Evolutionary conservation across 2,888 invertebrate species (phyloP).

Genomic region (Eupithecia insigniata): DNA sequence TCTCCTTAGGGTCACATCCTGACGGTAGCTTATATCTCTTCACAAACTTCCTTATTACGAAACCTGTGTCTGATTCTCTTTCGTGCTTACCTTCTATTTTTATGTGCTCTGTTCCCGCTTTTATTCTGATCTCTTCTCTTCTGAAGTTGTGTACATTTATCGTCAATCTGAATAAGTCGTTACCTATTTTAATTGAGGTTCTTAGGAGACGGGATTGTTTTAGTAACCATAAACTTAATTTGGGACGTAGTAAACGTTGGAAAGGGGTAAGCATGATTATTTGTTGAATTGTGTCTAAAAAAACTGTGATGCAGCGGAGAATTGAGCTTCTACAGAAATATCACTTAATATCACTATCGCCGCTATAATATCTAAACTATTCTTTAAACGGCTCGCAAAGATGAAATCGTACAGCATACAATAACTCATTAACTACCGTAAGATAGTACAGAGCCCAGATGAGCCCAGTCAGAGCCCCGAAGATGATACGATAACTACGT

Average conservation of each 20-base stretch:
- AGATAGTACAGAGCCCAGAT: too few relatives aligned
- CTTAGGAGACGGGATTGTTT: slow-evolving; percentile 56
- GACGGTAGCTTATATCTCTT: slow-evolving; percentile 70
- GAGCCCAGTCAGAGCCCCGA: too few relatives aligned
- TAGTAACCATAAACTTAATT: slow-evolving; percentile 40
- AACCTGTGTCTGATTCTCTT: slow-evolving; percentile 59
- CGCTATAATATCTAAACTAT: neutral
- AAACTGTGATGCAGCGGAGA: neutral
- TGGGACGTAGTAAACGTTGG: slow-evolving; percentile 44
- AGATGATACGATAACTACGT: too few relatives aligned
- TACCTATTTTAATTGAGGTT: slow-evolving; percentile 62
- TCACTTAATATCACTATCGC: neutral
- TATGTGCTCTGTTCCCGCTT: slow-evolving; percentile 67
- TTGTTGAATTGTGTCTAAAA: neutral
- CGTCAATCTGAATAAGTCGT: slow-evolving; percentile 66
- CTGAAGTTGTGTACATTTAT: slow-evolving; percentile 66
- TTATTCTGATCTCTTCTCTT: slow-evolving; percentile 70
- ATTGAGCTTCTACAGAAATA: neutral
- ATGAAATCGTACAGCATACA: too few relatives aligned
- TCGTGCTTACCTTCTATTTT: slow-evolving; percentile 76
- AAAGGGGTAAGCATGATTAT: slow-evolving; percentile 41
- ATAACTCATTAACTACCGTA: too few relatives aligned
- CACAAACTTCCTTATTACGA: slow-evolving; percentile 61
- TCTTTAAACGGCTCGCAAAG: neutral
- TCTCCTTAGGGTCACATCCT: slow-evolving; percentile 61